Conservation (phyloP, 53 echinoderm and acorn worm genomes). For the Crossaster papposus region DNA sequence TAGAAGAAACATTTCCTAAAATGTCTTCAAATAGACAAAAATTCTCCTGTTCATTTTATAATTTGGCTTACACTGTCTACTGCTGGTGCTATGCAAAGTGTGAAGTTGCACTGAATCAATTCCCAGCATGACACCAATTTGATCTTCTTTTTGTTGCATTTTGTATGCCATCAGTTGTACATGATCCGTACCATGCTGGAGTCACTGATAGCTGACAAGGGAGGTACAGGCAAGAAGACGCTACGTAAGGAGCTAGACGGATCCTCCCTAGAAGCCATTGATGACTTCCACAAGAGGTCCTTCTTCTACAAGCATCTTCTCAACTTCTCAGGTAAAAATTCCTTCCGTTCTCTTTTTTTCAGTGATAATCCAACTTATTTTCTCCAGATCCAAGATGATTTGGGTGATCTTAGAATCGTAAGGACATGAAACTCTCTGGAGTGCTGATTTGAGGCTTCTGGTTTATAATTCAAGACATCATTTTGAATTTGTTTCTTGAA, state of each 20-base stretch:
- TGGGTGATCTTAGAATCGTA: too few species aligned
- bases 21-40: too few species aligned
- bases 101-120: not conserved
- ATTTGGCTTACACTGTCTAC: too few species aligned
- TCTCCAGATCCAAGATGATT: too few species aligned
- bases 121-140: not conserved
- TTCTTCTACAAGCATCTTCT: constrained; percentile 94
- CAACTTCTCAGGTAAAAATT: constrained; percentile 87
- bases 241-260: constrained; percentile 95
- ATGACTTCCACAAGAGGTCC: constrained; percentile 92
- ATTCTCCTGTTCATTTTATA: too few species aligned
- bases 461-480: too few species aligned
- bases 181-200: constrained; percentile 99
- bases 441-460: too few species aligned
- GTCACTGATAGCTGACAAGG: constrained; percentile 94
- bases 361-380: not conserved
- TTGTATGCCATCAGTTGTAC: constrained; percentile 72
- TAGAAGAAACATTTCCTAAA: too few species aligned
- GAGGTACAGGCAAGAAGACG: constrained; percentile 94
- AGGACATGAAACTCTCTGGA: too few species aligned
- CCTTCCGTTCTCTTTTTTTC: not conserved
- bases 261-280: constrained; percentile 82
- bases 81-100: too few species aligned
- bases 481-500: too few species aligned
- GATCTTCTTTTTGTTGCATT: not conserved